Percentiles rank a stretch among this genome's conserved stretches.
Conservation (phyloP, 1,140 invertebrate species). For the Ruditapes philippinarum region DNA sequence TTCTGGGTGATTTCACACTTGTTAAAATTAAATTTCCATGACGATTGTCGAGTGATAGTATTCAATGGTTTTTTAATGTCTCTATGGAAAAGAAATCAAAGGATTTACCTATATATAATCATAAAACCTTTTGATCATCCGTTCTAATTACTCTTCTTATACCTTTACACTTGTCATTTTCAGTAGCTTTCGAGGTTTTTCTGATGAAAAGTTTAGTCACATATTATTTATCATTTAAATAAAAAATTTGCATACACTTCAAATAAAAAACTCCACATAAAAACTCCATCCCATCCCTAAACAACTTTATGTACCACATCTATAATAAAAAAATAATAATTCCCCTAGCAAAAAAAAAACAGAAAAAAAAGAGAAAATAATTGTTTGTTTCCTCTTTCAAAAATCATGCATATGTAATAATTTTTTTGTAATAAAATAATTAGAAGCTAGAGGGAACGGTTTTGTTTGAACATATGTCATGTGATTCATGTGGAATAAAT, state of each 20-base stretch:
- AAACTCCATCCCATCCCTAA: not conserved
- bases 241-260: slow-evolving; percentile 26
- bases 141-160: slow-evolving; percentile 3
- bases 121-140: slow-evolving; percentile 5
- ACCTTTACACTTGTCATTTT: not conserved
- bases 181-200: not conserved
- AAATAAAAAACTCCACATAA: slow-evolving; percentile 11
- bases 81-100: slow-evolving; percentile 12
- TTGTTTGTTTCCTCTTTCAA: not conserved
- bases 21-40: slow-evolving; percentile 58
- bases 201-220: not conserved
- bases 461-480: not conserved
- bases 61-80: not conserved
- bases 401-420: not conserved
- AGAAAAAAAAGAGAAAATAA: not conserved
- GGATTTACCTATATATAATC: slow-evolving; percentile 7
- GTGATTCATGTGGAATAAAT: not conserved
- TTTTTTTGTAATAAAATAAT: not conserved
- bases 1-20: slow-evolving; percentile 57
- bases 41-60: slow-evolving; percentile 11
- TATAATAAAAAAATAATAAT: slow-evolving; percentile 41
- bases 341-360: too few species aligned
- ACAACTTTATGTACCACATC: slow-evolving; percentile 36
- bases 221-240: slow-evolving; percentile 26
- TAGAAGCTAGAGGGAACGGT: not conserved